Evolutionary conservation across 2,113 vertebrate species (phyloP).

Genomic region (Cepphus grylle): DNA sequence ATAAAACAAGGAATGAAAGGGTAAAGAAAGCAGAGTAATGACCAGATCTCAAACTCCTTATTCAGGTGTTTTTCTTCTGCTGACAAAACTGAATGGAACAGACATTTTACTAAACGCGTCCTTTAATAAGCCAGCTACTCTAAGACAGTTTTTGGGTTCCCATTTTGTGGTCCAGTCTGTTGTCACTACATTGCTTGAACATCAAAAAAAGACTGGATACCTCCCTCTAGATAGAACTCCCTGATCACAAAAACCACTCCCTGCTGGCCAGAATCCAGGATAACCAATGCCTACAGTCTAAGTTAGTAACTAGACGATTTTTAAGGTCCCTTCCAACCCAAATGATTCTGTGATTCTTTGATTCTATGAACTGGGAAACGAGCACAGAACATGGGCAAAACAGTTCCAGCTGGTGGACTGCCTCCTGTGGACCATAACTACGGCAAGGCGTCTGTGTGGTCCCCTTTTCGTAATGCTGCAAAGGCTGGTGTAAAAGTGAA

Average conservation of each 20-base stretch:
- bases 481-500: not conserved
- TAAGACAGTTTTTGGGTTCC: not conserved
- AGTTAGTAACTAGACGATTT: not conserved
- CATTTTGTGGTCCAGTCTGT: not conserved
- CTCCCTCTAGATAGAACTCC: not conserved
- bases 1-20: not conserved
- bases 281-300: not conserved
- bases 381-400: not conserved
- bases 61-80: not conserved
- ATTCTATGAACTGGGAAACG: not conserved
- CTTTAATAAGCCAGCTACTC: not conserved
- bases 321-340: not conserved
- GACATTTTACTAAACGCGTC: not conserved
- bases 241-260: not conserved
- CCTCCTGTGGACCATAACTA: not conserved
- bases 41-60: not conserved
- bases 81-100: not conserved
- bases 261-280: not conserved
- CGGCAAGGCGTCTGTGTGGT: not conserved
- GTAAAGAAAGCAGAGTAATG: not conserved
- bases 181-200: not conserved
- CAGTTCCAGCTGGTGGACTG: not conserved
- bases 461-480: not conserved
- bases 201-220: not conserved
- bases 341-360: not conserved